A percentile compares a stretch with the other conserved stretches of the same genome.
Conservation (phyloP, 2,888 invertebrate genomes). For the Pyrochroa serraticornis region DNA sequence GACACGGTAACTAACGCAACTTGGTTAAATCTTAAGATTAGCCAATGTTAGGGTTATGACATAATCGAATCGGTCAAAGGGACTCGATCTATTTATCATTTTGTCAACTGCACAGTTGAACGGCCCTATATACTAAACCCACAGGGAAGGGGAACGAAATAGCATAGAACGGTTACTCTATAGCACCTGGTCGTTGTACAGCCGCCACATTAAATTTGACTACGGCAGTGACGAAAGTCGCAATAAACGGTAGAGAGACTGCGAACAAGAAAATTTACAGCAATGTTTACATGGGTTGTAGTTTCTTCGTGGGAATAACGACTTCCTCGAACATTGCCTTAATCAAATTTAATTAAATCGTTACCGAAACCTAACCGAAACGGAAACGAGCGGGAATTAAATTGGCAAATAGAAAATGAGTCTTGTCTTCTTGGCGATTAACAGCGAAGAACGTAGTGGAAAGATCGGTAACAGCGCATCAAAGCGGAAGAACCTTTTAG, state of each 20-base stretch:
- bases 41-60: constrained; percentile 40
- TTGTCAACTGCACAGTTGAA: constrained; percentile 49
- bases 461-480: constrained; percentile 35
- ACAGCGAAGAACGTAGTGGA: constrained; percentile 35
- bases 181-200: constrained; percentile 53
- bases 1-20: no score
- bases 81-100: constrained; percentile 50
- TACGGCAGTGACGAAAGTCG: constrained; percentile 17
- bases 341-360: constrained; percentile 30
- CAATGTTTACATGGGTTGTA: constrained; percentile 17
- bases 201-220: constrained; percentile 47
- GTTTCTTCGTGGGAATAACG: constrained; percentile 19
- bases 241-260: constrained; percentile 26
- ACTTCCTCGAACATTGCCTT: constrained; percentile 20
- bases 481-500: constrained; percentile 50
- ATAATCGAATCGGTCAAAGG: constrained; percentile 44
- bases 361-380: constrained; percentile 22
- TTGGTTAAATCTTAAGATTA: constrained; percentile 2
- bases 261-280: constrained; percentile 4
- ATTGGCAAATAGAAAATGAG: constrained; percentile 23
- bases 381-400: constrained; percentile 26
- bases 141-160: constrained; percentile 41
- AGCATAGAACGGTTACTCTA: constrained; percentile 50
- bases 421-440: neutral
- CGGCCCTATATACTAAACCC: constrained; percentile 39